Evolutionary conservation across 2,113 vertebrate genomes (phyloP).

Genomic region (Sporophila hypoxantha): DNA sequence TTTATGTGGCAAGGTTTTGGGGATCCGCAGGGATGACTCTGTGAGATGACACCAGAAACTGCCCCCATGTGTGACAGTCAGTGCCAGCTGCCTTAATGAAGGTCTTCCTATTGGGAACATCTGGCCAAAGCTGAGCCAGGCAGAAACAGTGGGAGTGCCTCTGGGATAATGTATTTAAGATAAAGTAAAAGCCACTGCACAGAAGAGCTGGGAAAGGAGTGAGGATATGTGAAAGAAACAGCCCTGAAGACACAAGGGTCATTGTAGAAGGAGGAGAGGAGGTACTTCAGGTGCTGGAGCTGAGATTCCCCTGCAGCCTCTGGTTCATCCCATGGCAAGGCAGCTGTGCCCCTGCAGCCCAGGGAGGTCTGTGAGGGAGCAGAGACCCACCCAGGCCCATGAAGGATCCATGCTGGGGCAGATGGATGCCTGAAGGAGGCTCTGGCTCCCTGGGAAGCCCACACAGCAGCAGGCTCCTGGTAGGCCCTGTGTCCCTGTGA

Average conservation of each 20-base stretch:
- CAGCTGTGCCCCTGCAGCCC: not conserved
- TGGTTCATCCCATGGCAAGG: not conserved
- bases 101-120: accelerated
- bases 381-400: not conserved
- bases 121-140: not conserved
- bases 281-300: accelerated
- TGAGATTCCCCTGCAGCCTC: accelerated
- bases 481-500: not conserved
- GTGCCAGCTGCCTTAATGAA: not conserved
- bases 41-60: not conserved
- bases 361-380: accelerated
- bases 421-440: not conserved
- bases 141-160: accelerated
- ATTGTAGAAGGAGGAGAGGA: not conserved
- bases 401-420: not conserved
- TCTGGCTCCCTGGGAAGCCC: not conserved
- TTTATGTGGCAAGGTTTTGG: not conserved
- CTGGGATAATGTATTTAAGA: not conserved
- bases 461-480: not conserved
- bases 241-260: too few relatives aligned
- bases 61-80: not conserved
- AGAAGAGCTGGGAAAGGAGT: not conserved
- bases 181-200: not conserved
- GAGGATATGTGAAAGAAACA: not conserved
- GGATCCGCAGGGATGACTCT: not conserved